phyloP scores from a whole-genome alignment of 1,140 invertebrate species.

The Stegodyphus mimosarum region DNA sequence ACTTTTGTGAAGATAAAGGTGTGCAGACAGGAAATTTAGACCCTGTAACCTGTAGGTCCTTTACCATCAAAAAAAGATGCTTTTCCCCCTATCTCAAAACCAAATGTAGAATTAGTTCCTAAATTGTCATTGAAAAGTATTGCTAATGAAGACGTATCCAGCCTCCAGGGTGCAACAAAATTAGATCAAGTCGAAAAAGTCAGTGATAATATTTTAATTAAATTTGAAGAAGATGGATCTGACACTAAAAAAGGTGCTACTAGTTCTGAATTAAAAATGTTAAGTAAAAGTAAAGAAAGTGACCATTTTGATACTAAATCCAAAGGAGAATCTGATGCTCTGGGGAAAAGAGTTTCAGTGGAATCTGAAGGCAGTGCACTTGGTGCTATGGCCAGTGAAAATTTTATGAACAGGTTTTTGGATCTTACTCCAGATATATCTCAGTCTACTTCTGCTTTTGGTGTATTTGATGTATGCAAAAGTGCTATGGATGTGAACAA shows the following conservation, averaged over 20 bases:
- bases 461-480: constrained; percentile 51
- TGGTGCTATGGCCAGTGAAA: constrained; percentile 27
- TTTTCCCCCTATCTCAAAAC: neutral
- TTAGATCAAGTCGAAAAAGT: no score
- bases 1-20: constrained; percentile 55
- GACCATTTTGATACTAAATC: constrained; percentile 26
- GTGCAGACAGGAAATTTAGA: constrained; percentile 54
- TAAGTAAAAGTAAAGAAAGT: neutral
- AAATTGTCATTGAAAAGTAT: no score
- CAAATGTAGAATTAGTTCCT: neutral
- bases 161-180: no score
- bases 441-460: constrained; percentile 28
- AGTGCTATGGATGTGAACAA: constrained; percentile 48
- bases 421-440: constrained; percentile 32
- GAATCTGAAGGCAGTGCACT: constrained; percentile 2
- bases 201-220: neutral
- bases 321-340: neutral
- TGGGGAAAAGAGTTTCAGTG: neutral
- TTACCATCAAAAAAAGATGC: constrained; percentile 49
- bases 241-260: neutral
- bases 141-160: no score
- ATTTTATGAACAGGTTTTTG: constrained; percentile 36
- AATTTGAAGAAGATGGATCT: neutral
- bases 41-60: constrained; percentile 53
- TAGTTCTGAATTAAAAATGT: no score